These are phyloP conservation scores for Coluber constrictor DNA, from an alignment of 2,797 vertebrate genomes.

Conservation along the genomic window DNA sequence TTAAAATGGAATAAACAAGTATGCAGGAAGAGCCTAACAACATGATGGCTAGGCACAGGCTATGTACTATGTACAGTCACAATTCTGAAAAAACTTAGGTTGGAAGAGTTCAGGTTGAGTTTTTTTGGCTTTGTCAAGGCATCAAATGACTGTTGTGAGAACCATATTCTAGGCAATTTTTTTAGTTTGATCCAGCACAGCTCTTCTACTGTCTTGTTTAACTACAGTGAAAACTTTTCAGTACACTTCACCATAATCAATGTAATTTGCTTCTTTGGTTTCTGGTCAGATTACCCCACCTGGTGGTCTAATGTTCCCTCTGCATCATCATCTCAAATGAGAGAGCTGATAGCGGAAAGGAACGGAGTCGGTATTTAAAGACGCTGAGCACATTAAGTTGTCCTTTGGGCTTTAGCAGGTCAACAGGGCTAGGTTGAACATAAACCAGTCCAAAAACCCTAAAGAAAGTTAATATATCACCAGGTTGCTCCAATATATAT, in stretches of 20 bases:
- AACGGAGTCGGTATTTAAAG: background rate
- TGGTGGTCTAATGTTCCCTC: background rate
- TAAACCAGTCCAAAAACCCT: background rate
- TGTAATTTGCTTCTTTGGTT: background rate
- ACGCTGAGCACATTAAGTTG: background rate
- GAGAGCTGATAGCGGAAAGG: background rate
- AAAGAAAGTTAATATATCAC: background rate
- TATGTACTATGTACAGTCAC: background rate
- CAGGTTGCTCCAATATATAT: background rate
- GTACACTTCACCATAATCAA: background rate
- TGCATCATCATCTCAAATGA: background rate
- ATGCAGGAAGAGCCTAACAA: background rate
- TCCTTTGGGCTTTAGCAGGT: background rate
- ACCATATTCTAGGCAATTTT: background rate
- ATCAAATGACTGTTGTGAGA: background rate
- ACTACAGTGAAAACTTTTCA: background rate
- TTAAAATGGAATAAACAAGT: background rate
- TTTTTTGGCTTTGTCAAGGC: background rate
- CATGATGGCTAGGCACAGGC: background rate
- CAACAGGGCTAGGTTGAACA: background rate
- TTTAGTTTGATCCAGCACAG: background rate
- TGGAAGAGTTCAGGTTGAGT: background rate
- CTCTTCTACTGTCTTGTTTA: background rate
- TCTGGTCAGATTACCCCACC: slow-evolving; percentile 14
- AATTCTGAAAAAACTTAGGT: background rate